Evolutionary conservation across 2,888 invertebrate genomes (phyloP), one percentile per base, ranked within the genome.

Genomic region (Bursaphelenchus okinawaensis): DNA sequence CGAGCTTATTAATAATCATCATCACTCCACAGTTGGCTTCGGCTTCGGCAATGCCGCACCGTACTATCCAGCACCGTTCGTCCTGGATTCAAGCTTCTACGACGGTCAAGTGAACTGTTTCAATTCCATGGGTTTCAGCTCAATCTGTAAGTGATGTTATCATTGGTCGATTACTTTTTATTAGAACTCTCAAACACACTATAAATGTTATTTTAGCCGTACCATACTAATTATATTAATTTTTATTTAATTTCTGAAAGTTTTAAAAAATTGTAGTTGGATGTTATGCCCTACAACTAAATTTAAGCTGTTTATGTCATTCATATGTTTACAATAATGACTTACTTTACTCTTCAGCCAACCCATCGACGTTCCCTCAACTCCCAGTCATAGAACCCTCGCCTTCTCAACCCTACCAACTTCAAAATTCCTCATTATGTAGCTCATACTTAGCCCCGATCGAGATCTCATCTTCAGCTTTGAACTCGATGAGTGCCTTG

Each of bases 361-460:
- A 40, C n/a, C 16, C 40, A 1, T 40, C 40, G 6, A 12, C 40
- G 16, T 40, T 40, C n/a, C 16, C 40, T n/a, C 40, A 40, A n/a
- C 12, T 40, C 40, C 40, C 40, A 16, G 12, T n/a, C 6, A 16
- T 40, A n/a, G 40, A 40, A 16, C 12, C 40, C n/a, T 4, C 40
- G 6, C n/a, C 40, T 16, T 40, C 40, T 4, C 40, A 40, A n/a
- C 7, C 28, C 27, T 31, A n/a, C n/a, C 57, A 22, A 28, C 57
- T 57, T 20, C 57, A 12, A 20, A 28, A 20, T 31, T 16, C 31
- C 24, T 40, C 29, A 16, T 31, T 31, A 19, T 24, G 19, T 20
- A 40, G 40, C n/a, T 40, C 63, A 7, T 63, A 63, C 29, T 58
- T 63, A 28, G 28, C 57, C 23, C 63, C 63, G n/a, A 27, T 63